A percentile compares a stretch with the other conserved stretches of the same genome.
phyloP scores from a whole-genome alignment of 2,888 invertebrate species.

The Netelia fuscicornis region DNA sequence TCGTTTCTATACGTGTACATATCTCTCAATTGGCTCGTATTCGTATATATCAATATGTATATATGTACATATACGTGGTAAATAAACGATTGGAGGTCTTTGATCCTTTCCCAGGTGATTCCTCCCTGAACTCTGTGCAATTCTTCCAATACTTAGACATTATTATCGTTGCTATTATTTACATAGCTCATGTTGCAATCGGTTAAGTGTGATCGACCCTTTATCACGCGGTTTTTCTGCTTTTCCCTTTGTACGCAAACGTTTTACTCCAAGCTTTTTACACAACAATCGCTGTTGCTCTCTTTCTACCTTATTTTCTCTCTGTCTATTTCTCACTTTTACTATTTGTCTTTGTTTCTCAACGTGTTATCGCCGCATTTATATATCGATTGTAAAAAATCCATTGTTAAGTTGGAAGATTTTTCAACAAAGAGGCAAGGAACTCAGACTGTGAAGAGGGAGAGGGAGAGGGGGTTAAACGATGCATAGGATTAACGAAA shows the following conservation, averaged over 20 bases:
- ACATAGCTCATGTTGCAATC: constrained; percentile 43
- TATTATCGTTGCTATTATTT: constrained; percentile 30
- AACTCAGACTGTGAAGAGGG: too few relatives aligned
- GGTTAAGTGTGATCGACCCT: constrained; percentile 68
- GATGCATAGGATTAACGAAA: too few relatives aligned
- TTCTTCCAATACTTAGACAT: constrained; percentile 49
- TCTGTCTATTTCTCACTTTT: too few relatives aligned
- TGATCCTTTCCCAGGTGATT: constrained; percentile 50
- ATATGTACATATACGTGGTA: too few relatives aligned
- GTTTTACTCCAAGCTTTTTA: constrained; percentile 18
- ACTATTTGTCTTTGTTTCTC: too few relatives aligned
- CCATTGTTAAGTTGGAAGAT: constrained; percentile 18
- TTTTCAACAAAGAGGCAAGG: constrained; percentile 11
- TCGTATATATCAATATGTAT: too few relatives aligned
- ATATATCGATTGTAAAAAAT: constrained; percentile 42
- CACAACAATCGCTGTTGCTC: constrained; percentile 39
- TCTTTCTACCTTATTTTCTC: not conserved
- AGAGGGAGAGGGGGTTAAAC: too few relatives aligned
- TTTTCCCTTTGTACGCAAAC: constrained; percentile 29
- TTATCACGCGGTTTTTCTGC: constrained; percentile 63
- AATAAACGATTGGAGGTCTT: constrained; percentile 36
- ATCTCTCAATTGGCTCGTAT: not conserved
- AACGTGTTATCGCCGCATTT: constrained; percentile 40
- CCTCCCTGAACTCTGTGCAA: constrained; percentile 34
- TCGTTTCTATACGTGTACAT: not conserved